Conservation (phyloP, 1,140 invertebrate genomes). For the Bombus pyrosoma region DNA sequence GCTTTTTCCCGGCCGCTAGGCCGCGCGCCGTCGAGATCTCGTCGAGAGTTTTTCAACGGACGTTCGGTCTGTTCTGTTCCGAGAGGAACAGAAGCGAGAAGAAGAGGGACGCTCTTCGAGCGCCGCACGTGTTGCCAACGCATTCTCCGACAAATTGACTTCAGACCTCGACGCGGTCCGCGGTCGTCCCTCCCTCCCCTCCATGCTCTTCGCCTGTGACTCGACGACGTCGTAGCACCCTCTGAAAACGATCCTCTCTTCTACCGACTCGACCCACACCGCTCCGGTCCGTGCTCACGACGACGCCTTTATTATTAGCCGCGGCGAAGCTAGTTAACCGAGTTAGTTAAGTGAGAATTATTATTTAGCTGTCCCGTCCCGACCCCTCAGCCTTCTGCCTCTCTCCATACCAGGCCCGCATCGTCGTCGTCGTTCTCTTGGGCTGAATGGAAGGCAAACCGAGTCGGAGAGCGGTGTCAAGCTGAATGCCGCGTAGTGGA, state of each 20-base stretch:
- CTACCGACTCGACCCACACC: conserved; percentile 39
- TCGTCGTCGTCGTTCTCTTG: conserved; percentile 63
- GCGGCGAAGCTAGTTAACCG: conserved; percentile 79
- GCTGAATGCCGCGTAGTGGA: conserved; percentile 44
- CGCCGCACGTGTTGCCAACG: conserved; percentile 79
- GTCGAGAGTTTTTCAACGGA: conserved; percentile 47
- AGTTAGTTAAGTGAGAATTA: conserved; percentile 83
- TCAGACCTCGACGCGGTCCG: conserved; percentile 76
- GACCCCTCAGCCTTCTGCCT: conserved; percentile 29
- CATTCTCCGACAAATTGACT: conserved; percentile 83
- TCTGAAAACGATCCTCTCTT: conserved; percentile 65
- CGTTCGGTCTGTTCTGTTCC: conserved; percentile 4
- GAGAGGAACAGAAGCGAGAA: conserved; percentile 34
- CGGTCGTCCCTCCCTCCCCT: conserved; percentile 43
- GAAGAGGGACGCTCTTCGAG: conserved; percentile 20
- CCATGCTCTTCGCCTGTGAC: conserved; percentile 24
- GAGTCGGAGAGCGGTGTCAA: neutral
- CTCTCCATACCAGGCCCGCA: neutral
- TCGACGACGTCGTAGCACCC: conserved; percentile 28
- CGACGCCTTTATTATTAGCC: conserved; percentile 82
- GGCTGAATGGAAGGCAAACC: conserved; percentile 58
- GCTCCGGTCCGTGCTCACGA: conserved; percentile 52
- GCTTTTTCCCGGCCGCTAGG: conserved; percentile 43
- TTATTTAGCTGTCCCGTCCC: conserved; percentile 76
- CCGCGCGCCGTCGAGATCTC: conserved; percentile 23